Conservation (phyloP, 2,888 invertebrate species). For the Drosophila histrio region DNA sequence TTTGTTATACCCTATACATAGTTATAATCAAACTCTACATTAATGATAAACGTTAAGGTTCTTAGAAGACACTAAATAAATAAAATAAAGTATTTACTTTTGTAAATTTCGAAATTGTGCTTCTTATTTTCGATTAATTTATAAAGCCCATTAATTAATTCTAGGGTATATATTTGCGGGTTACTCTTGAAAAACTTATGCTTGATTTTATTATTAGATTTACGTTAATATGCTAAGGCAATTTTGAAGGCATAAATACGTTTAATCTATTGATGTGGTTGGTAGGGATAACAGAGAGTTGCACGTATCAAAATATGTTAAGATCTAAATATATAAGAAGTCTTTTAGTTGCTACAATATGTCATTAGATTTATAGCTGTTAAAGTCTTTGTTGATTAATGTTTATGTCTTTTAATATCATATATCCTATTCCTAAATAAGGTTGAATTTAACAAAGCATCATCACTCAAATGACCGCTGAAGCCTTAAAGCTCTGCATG, state of each 20-base stretch:
- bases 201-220: slow-evolving; percentile 7
- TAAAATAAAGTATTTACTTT: too few species aligned
- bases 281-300: not conserved
- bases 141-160: not conserved
- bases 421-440: not conserved
- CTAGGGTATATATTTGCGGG: not conserved
- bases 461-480: slow-evolving; percentile 7
- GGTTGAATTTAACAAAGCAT: not conserved
- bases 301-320: not conserved
- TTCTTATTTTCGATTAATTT: not conserved
- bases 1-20: slow-evolving; percentile 11
- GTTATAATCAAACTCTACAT: not conserved
- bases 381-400: not conserved
- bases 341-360: not conserved
- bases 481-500: slow-evolving; percentile 2
- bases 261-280: not conserved
- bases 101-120: too few species aligned
- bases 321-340: not conserved
- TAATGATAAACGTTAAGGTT: not conserved
- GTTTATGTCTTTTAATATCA: not conserved
- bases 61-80: not conserved
- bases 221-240: slow-evolving; percentile 17
- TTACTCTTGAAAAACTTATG: not conserved
- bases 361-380: not conserved
- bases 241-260: not conserved